Evolutionary conservation across 2,888 invertebrate species (phyloP).

Genomic region (Trissolcus brochymenae): DNA sequence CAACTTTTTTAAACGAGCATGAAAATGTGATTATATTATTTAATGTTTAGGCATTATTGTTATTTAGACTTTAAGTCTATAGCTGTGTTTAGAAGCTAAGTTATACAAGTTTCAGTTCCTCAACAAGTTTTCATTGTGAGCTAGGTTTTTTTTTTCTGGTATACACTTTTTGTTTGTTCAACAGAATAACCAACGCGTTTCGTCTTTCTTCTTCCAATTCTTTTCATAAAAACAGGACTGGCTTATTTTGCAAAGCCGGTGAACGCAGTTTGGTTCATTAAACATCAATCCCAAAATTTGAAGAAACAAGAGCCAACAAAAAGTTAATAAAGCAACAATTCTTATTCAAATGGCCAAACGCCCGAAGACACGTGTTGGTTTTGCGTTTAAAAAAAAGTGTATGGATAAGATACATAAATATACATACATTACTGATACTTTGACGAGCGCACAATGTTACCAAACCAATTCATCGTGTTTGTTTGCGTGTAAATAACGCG

Average conservation of each 20-base stretch:
- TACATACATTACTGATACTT: slow-evolving; percentile 20
- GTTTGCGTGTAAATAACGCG: slow-evolving; percentile 19
- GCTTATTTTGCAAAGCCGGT: slow-evolving; percentile 1
- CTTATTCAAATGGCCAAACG: slow-evolving; percentile 32
- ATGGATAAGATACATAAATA: slow-evolving; percentile 39
- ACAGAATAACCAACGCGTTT: not conserved
- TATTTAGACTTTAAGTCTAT: too few relatives aligned
- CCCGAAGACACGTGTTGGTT: slow-evolving; percentile 21
- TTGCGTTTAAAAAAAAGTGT: slow-evolving; percentile 19
- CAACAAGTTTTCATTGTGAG: too few relatives aligned
- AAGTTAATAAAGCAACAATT: slow-evolving; percentile 35
- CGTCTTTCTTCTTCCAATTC: not conserved
- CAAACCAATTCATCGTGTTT: slow-evolving; percentile 21
- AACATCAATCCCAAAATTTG: slow-evolving; percentile 30
- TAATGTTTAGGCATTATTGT: too few relatives aligned
- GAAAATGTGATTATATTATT: too few relatives aligned
- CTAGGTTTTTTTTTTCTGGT: not conserved
- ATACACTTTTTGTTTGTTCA: not conserved
- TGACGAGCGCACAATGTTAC: slow-evolving; percentile 8
- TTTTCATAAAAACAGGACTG: slow-evolving; percentile 2
- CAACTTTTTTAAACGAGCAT: too few relatives aligned
- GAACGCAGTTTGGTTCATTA: slow-evolving; percentile 14
- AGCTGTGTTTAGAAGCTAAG: too few relatives aligned
- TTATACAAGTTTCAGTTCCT: not conserved
- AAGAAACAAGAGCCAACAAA: slow-evolving; percentile 18